Conservation (phyloP, 2,113 vertebrate species). For the Melanotaenia duboulayi region DNA sequence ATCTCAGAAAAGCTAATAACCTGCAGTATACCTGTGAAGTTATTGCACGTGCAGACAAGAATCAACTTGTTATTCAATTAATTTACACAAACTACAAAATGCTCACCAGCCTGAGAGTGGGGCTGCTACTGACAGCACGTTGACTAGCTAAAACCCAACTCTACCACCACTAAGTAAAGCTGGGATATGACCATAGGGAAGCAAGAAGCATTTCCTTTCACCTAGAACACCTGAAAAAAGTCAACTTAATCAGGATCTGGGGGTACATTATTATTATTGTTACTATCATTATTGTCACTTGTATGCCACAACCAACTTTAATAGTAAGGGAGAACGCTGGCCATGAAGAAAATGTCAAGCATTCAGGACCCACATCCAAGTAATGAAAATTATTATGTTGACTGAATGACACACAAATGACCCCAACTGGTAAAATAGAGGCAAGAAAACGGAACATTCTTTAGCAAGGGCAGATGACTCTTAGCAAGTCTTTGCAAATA, state of each 20-base stretch:
- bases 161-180: too few species aligned
- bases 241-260: slow-evolving; percentile 1
- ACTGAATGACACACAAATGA: background rate
- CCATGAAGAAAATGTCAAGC: slow-evolving; percentile 2
- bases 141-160: too few species aligned
- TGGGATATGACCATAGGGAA: too few species aligned
- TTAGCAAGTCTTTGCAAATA: background rate
- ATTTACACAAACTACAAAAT: too few species aligned
- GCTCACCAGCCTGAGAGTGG: too few species aligned
- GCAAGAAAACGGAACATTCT: slow-evolving; percentile 2
- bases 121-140: too few species aligned
- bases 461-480: background rate
- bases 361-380: background rate
- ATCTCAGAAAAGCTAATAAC: too few species aligned
- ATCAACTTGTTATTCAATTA: too few species aligned
- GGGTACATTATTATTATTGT: background rate
- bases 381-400: background rate
- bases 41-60: too few species aligned
- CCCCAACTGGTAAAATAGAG: background rate
- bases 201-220: background rate
- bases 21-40: too few species aligned
- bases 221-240: background rate
- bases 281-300: background rate
- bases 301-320: background rate
- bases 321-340: background rate